Evolutionary conservation across 2,797 vertebrate species (phyloP).

Genomic region (Triplophysa bombifrons): DNA sequence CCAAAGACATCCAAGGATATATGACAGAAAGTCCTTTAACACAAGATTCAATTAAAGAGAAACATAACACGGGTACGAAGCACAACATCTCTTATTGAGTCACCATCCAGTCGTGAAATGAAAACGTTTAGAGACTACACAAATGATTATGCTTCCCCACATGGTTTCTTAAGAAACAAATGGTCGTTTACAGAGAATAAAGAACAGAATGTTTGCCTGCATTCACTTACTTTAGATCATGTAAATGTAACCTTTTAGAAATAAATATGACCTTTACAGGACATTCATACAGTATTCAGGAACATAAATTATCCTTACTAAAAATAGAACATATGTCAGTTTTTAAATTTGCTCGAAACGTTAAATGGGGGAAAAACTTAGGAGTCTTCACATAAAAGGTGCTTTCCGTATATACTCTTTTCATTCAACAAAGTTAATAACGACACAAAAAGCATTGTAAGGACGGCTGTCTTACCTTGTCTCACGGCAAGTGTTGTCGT

Average conservation of each 20-base stretch:
- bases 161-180: background rate
- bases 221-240: background rate
- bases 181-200: background rate
- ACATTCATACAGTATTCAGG: background rate
- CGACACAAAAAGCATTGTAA: background rate
- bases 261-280: background rate
- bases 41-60: background rate
- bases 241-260: background rate
- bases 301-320: background rate
- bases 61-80: background rate
- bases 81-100: background rate
- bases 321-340: background rate
- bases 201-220: background rate
- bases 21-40: background rate
- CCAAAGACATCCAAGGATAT: background rate
- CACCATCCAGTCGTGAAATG: background rate
- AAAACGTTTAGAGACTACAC: background rate
- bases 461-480: slow-evolving; percentile 83
- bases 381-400: too few relatives aligned
- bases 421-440: slow-evolving; percentile 5
- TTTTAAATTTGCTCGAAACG: background rate
- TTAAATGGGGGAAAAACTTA: background rate
- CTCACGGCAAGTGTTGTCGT: slow-evolving; percentile 93
- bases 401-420: background rate
- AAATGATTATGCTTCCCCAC: background rate